Conservation (phyloP, 2,113 vertebrate species). For the Origma solitaria region DNA sequence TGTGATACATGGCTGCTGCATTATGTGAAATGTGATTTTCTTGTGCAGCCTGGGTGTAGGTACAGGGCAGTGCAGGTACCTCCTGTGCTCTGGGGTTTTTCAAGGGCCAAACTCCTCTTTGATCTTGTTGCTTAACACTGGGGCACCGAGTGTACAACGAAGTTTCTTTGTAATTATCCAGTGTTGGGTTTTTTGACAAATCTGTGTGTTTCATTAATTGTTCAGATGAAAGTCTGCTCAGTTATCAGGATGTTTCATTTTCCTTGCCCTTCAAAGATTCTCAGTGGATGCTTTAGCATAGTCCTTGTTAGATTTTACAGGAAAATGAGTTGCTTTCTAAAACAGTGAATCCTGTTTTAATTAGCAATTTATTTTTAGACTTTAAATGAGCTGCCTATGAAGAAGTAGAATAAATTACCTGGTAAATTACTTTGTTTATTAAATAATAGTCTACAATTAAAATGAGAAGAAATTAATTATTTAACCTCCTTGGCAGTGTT, state of each 20-base stretch:
- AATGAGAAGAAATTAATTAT: slow-evolving; percentile 69
- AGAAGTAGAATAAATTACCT: slow-evolving; percentile 67
- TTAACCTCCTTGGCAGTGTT: slow-evolving; percentile 59
- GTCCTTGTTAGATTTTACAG: slow-evolving; percentile 38
- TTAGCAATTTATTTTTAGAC: slow-evolving; percentile 69
- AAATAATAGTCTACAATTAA: slow-evolving; percentile 71
- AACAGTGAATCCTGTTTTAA: slow-evolving; percentile 60
- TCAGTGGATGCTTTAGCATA: background rate
- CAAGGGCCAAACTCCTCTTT: background rate
- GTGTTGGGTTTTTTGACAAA: background rate
- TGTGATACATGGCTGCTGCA: accelerated
- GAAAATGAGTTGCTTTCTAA: slow-evolving; percentile 62
- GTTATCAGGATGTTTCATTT: slow-evolving; percentile 31
- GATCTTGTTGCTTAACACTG: background rate
- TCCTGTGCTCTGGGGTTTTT: background rate
- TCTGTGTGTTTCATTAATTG: slow-evolving; percentile 12
- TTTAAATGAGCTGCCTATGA: slow-evolving; percentile 57
- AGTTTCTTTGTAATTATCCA: background rate
- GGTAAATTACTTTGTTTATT: slow-evolving; percentile 68
- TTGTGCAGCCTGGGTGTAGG: accelerated
- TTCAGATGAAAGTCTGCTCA: slow-evolving; percentile 18
- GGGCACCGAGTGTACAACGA: background rate
- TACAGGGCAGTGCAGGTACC: background rate
- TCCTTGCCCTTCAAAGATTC: slow-evolving; percentile 34
- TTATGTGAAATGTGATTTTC: background rate